Evolutionary conservation across 2,888 invertebrate species (phyloP), one percentile per base, ranked within the genome.

Genomic region (Malachius bipustulatus): DNA sequence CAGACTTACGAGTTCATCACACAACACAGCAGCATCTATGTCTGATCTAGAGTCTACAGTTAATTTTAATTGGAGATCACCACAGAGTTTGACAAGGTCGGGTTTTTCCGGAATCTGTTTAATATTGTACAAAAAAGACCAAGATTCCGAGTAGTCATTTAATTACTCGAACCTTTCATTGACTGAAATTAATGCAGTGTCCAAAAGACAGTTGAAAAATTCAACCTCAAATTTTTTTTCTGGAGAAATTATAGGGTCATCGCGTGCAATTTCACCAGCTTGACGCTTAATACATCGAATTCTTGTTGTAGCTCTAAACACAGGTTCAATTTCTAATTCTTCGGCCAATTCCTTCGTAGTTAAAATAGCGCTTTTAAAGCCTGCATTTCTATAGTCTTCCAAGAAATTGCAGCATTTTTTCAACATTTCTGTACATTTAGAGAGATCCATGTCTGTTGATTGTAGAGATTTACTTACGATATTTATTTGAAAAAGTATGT

Each of bases 401-500:
- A 41, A 39, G 40, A 42, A 46, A 40, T 35, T 32, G 29, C 36
- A 42, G 40, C 34, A 19, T 19, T 19, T 19, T 44, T 35, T 36
- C 26, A 48, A 40, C 39, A 47, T 38, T 42, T 48, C 41, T 40
- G 40, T 37, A 30, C 38, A 39, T 41, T 45, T 36, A 36, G 36
- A 31, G 32, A 49, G 32, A 41, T 47, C 42, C 26, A 44, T 38
- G 19, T 43, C 32, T 41, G 24, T 28, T 29, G 39, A 38, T 40
- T 43, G 45, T 32, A 44, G 37, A 30, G 41, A 40, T 46, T 46
- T 49, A 41, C 43, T 46, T 16, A 45, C 39, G 19, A 49, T 32
- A 45, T 49, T 51, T 9, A 48, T 44, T 45, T 49, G 46, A 24
- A 52, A 45, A 38, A 49, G 49, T 44, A 54, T 48, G 11, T 52